A percentile compares a stretch with the other conserved stretches of the same genome.
Conservation (phyloP, 2,113 vertebrate genomes). For the Prionailurus viverrinus region DNA sequence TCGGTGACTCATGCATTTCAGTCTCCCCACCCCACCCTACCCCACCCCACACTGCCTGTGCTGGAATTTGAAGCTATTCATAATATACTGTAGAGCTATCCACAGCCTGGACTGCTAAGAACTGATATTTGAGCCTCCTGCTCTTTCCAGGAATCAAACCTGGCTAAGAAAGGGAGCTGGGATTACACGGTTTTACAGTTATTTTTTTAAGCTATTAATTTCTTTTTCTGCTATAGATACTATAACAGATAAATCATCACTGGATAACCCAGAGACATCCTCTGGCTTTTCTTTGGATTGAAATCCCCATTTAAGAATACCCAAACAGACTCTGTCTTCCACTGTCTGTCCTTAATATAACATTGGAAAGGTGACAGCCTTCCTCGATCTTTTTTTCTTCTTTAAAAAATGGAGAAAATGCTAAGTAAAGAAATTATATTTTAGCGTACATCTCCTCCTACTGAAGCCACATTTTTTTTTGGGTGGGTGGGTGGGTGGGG, state of each 20-base stretch:
- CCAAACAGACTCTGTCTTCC: neutral
- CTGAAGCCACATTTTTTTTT: neutral
- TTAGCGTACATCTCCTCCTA: neutral
- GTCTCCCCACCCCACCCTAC: constrained; percentile 15
- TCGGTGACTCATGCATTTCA: neutral
- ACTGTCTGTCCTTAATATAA: constrained; percentile 24
- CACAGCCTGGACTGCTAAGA: neutral
- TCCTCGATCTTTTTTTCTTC: neutral
- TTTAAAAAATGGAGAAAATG: neutral
- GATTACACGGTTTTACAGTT: neutral
- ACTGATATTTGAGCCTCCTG: neutral
- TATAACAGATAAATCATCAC: constrained; percentile 52
- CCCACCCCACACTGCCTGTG: neutral
- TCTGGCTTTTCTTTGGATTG: constrained; percentile 67
- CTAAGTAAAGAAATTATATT: neutral
- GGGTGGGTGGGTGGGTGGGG: neutral
- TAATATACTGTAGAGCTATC: neutral
- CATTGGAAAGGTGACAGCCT: constrained; percentile 41
- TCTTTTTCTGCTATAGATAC: neutral
- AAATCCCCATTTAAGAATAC: constrained; percentile 39
- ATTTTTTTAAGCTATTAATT: neutral
- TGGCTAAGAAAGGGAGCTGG: neutral
- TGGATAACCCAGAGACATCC: neutral
- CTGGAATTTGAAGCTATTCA: neutral
- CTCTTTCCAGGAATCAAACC: constrained; percentile 52